Conservation (phyloP, 2,888 invertebrate genomes). For the Drosophila fungiperda region DNA sequence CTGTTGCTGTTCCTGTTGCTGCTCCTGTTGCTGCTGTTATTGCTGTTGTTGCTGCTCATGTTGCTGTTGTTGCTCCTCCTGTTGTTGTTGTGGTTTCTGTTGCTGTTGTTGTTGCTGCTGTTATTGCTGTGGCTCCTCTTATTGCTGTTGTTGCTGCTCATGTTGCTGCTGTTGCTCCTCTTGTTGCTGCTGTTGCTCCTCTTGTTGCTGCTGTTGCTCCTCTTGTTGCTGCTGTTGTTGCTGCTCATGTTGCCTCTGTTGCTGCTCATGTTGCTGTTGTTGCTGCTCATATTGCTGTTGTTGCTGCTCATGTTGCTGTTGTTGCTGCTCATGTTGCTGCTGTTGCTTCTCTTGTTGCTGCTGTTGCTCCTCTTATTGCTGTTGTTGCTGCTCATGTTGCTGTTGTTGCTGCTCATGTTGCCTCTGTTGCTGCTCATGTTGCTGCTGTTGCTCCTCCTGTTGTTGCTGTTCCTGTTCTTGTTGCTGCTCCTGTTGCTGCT, state of each 20-base stretch:
- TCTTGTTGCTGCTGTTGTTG: background rate
- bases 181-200: background rate
- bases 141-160: conserved; percentile 19
- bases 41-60: background rate
- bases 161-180: background rate
- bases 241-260: conserved; percentile 31
- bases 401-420: conserved; percentile 27
- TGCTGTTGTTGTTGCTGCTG: conserved; percentile 30
- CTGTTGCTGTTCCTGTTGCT: too few relatives aligned
- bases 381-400: conserved; percentile 19
- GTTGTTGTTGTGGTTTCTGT: conserved; percentile 8
- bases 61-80: background rate
- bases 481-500: conserved; percentile 13
- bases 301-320: background rate
- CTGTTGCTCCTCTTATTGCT: background rate
- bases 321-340: too few relatives aligned
- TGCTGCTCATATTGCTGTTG: conserved; percentile 4
- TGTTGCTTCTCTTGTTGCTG: background rate
- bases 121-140: conserved; percentile 34
- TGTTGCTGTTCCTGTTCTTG: conserved; percentile 20
- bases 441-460: conserved; percentile 13
- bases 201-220: background rate
- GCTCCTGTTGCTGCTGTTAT: too few relatives aligned
- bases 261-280: background rate
- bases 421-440: conserved; percentile 28